Base-by-base conservation (phyloP, 1,140 invertebrate genomes). In the Atta cephalotes region DNA sequence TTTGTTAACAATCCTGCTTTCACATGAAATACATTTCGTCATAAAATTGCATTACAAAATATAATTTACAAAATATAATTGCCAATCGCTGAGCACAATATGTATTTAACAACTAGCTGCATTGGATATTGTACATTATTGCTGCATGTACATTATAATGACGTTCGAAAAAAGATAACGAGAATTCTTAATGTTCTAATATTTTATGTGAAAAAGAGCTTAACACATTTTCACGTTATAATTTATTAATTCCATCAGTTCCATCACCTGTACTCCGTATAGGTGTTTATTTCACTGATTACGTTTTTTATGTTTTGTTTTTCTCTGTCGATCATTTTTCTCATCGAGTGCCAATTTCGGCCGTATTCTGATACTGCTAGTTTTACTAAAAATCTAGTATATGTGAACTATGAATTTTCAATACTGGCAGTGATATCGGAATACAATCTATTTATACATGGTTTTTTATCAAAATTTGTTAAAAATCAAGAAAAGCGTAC, bases 61-160 rank as follows among this genome's bases (percentile, higher is more conserved):
- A 31, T 31, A 31, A 70, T 70, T 71, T 14, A 71, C 21, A 71
- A 49, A 70, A 31, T 31, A 31, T 31, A 31, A 70, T 70, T 60
- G 58, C 58, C 10, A 60, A 25, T 25, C 58, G 9, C 9, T 45
- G 21, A 60, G 21, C 58, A 12, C 21, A 60, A 60, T 60, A n/a
- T 60, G 21, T 39, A 39, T 60, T 70, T 10, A 70, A 10, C n/a
- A n/a, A 68, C n/a, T 68, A 35, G 35, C 9, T 39, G 6, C 31
- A 35, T 35, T 35, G 31, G 5, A 35, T 6, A 35, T 6, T 35
- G 31, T 35, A 31, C 3, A 31, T 4, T 31, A 35, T 6, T 35
- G 0, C 31, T 35, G 31, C 31, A 35, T 35, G 18, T n/a, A n/a
- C 66, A 12, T 70, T 60, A 21, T 49, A 70, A 10, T 49, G n/a